phyloP scores from a whole-genome alignment of 2,888 invertebrate genomes.

The Geophilus truncorum region DNA sequence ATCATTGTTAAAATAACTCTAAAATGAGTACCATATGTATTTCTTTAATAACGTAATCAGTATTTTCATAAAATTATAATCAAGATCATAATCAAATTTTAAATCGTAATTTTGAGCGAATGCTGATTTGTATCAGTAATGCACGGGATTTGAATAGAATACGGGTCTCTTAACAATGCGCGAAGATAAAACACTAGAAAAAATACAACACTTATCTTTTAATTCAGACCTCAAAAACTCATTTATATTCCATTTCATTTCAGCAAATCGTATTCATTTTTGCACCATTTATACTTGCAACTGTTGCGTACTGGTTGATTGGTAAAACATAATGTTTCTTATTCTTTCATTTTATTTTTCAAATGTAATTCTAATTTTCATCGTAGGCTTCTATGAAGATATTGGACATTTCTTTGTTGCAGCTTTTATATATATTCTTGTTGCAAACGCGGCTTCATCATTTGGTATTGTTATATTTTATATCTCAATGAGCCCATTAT shows the following conservation, averaged over 20 bases:
- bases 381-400: not conserved
- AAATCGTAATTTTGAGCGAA: too few relatives aligned
- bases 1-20: too few relatives aligned
- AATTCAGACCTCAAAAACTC: too few relatives aligned
- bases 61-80: too few relatives aligned
- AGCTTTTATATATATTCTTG: not conserved
- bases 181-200: not conserved
- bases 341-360: not conserved
- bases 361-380: not conserved
- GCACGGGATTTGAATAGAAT: too few relatives aligned
- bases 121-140: too few relatives aligned
- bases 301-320: not conserved
- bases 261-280: not conserved
- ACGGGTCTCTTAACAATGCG: too few relatives aligned
- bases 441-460: not conserved
- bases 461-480: not conserved
- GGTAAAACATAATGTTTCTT: not conserved
- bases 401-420: not conserved
- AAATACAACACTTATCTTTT: not conserved
- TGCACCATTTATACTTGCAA: not conserved
- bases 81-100: too few relatives aligned
- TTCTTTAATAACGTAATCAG: too few relatives aligned
- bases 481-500: not conserved
- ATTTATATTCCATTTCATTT: too few relatives aligned
- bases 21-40: too few relatives aligned